Evolutionary conservation across 1,140 invertebrate species (phyloP), one percentile per base, ranked within the genome.

Genomic region (Chrysomallon squamiferum): DNA sequence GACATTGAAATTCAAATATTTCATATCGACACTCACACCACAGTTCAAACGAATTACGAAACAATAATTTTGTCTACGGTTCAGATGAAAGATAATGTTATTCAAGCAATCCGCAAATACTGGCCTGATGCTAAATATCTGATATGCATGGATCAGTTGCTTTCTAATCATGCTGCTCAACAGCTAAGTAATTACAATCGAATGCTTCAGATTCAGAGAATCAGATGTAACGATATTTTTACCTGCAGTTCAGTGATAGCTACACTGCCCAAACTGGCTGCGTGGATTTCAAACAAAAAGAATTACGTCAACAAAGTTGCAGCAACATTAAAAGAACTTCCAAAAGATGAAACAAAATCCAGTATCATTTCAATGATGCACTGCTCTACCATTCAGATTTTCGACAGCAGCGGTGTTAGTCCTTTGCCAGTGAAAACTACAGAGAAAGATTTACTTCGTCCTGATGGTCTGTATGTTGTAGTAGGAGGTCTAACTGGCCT

Each of bases 401-500:
- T 20, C n/a, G 45, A 47, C n/a, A 47, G 25, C 45, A 47, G 7
- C 15, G 13, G 45, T 22, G 45, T 47, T 22, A 47, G n/a, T 5
- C n/a, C 45, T 20, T 20, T 22, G 25, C 45, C n/a, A 22, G n/a
- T 47, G 13, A 47, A 47, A 22, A 11, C 25, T 2, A n/a, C 45
- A 6, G 45, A 47, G 45, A 47, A 20, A 20, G n/a, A 20, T 22
- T 47, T 47, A 22, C 25, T 47, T 47, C n/a, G 25, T 22, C n/a
- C n/a, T 4, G 6, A 6, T n/a, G 45, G 45, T 20, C n/a, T 68
- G 13, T 80, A 80, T 41, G 60, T 80, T 22, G 66, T 81, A 15
- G 67, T 76, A 1, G 79, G 79, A 15, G 79, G 79, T 3, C 27
- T 75, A 11, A 78, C 77, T 11, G 79, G 79, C 4, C 69, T 81